Conservation (phyloP, 1,140 invertebrate genomes). For the Drosophila ohnishii region DNA sequence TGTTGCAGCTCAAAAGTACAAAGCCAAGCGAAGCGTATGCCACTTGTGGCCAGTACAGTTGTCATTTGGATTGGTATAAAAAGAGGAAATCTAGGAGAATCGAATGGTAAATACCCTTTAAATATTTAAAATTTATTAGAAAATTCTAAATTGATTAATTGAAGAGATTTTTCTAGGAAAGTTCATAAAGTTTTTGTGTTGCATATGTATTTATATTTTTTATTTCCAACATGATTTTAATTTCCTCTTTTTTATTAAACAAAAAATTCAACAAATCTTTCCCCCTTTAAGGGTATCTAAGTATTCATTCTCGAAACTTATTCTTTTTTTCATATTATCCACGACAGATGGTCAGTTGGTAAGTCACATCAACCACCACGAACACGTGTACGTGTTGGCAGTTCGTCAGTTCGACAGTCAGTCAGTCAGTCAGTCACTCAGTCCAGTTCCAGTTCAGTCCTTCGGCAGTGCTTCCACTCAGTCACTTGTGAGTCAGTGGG, state of each 20-base stretch:
- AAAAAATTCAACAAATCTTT: not conserved
- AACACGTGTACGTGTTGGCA: conserved; percentile 52
- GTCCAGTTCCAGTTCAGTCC: conserved; percentile 22
- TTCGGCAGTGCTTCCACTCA: conserved; percentile 46
- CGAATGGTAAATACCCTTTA: conserved; percentile 2
- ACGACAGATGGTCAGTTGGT: conserved; percentile 77
- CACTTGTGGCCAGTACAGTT: conserved; percentile 72
- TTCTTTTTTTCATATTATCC: conserved; percentile 40
- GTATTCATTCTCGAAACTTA: conserved; percentile 1
- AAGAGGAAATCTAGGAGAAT: not conserved
- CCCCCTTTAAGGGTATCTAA: not conserved
- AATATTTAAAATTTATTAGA: too few relatives aligned
- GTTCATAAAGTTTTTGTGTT: too few relatives aligned
- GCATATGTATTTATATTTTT: too few relatives aligned
- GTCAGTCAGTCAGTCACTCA: conserved; percentile 33
- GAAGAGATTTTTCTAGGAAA: not conserved
- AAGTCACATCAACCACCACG: conserved; percentile 72
- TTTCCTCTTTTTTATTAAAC: not conserved
- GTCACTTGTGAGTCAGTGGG: conserved; percentile 59
- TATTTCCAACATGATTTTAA: not conserved
- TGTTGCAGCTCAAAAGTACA: conserved; percentile 57
- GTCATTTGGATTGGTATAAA: conserved; percentile 63
- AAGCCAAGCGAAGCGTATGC: conserved; percentile 41
- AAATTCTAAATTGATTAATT: not conserved
- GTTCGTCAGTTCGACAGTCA: conserved; percentile 49